phyloP scores from a whole-genome alignment of 2,113 vertebrate species.

The Epinephelus lanceolatus region DNA sequence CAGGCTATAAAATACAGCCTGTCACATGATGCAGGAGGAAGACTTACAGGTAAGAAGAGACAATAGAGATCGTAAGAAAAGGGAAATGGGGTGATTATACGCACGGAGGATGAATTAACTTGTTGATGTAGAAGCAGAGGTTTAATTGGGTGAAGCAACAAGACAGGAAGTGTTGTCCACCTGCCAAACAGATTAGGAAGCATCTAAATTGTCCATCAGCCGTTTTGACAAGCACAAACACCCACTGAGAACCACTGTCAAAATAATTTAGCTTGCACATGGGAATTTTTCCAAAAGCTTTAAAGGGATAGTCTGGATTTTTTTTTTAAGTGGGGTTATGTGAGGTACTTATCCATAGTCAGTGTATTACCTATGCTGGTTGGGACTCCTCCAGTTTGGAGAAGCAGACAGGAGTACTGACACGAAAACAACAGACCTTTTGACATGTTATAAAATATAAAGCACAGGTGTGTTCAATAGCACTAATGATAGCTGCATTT shows the following conservation, averaged over 20 bases:
- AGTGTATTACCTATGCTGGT: no score
- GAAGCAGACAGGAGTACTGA: no score
- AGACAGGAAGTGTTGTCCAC: conserved; percentile 28
- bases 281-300: conserved; percentile 9
- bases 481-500: no score
- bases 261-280: conserved; percentile 12
- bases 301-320: neutral
- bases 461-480: no score
- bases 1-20: neutral
- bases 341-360: no score
- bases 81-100: neutral
- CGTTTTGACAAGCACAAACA: neutral
- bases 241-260: neutral
- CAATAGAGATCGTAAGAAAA: neutral
- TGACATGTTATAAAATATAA: no score
- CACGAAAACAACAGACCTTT: no score
- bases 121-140: neutral
- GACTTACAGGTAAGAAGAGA: neutral
- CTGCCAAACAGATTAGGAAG: conserved; percentile 40
- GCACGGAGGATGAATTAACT: neutral
- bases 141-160: conserved; percentile 15
- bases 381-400: no score
- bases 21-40: neutral
- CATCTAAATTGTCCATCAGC: conserved; percentile 20
- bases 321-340: no score